Evolutionary conservation across 2,888 invertebrate genomes (phyloP), one percentile per base, ranked within the genome.

Genomic region (Stegana nigrithorax): DNA sequence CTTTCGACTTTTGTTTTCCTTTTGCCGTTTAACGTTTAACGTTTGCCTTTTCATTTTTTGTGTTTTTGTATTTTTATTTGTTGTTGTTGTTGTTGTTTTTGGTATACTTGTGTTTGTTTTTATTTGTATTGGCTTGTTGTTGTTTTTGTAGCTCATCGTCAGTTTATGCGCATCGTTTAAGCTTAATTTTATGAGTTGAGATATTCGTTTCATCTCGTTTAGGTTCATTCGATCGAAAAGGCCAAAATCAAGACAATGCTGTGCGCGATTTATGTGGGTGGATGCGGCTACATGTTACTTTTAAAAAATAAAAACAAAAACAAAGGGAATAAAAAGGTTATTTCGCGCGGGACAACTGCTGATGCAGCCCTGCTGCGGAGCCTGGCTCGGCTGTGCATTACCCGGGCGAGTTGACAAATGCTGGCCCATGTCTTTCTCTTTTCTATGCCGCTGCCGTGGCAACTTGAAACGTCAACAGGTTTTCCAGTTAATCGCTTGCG

Each of bases 231-330:
- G 73, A 75, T 67, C 71, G 75, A 76, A 76, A 70, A 79, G n/a
- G n/a, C n/a, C n/a, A 73, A 73, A 69, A 73, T 69, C 36, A 42
- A 63, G 64, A 71, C 71, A 70, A 76, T 72, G 72, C 70, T n/a
- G 66, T 67, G 65, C 63, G 73, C 77, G 70, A 67, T 79, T 77
- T 75, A 77, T 77, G 76, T 77, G 76, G 76, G 76, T 77, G 76
- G 76, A 76, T 78, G 23, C 19, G 4, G 7, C 14, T 14, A 51
- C 27, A 51, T 17, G 19, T 14, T 29, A 44, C 14, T 17, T 14
- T 29, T 14, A 51, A 10, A 51, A 29, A 51, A 51, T 27, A 17
- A 51, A 6, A 27, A 51, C 4, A 17, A 51, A 27, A 27, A 27
- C 4, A 27, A 51, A 45, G 19, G 44, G 10, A 21, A 8, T 23